phyloP scores from a whole-genome alignment of 1,140 invertebrate species.

The Ganaspis sp. region DNA sequence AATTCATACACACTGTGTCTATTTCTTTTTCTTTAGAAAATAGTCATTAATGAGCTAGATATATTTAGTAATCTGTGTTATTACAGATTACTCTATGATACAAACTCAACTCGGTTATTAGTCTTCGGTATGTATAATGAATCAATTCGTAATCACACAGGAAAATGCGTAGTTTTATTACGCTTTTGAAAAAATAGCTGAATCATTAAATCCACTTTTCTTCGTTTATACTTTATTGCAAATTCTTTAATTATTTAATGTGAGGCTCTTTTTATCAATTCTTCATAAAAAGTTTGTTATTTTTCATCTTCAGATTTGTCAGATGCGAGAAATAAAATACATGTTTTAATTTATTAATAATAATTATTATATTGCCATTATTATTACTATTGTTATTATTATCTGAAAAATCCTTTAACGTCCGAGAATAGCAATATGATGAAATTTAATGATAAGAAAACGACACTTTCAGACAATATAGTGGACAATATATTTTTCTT shows the following conservation, averaged over 20 bases:
- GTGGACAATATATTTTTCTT: too few species aligned
- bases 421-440: too few species aligned
- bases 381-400: background rate
- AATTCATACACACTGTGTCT: background rate
- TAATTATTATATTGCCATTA: too few species aligned
- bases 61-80: slow-evolving; percentile 11
- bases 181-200: background rate
- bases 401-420: too few species aligned
- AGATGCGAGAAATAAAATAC: too few species aligned
- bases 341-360: too few species aligned
- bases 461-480: too few species aligned
- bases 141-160: slow-evolving; percentile 11
- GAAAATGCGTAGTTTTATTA: slow-evolving; percentile 7
- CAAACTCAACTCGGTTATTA: slow-evolving; percentile 1
- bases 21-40: background rate
- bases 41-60: background rate
- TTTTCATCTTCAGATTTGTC: background rate
- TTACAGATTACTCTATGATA: background rate
- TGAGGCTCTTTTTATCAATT: background rate
- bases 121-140: slow-evolving; percentile 5
- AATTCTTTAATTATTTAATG: background rate
- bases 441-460: too few species aligned
- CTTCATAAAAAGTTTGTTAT: background rate
- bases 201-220: slow-evolving; percentile 2
- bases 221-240: background rate